Evolutionary conservation across 2,113 vertebrate species (phyloP).

Genomic region (Platichthys flesus): DNA sequence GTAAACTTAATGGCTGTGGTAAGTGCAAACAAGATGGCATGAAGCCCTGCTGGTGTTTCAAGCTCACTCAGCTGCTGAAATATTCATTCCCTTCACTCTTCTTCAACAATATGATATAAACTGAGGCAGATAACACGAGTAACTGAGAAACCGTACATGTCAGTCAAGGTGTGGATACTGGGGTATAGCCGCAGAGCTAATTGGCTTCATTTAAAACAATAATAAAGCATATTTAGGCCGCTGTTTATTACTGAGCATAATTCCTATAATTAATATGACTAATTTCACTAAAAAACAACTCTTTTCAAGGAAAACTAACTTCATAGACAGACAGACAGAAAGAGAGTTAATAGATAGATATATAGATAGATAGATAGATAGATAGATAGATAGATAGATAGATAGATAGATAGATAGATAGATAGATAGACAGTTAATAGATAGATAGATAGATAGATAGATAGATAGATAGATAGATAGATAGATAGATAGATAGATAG

Average conservation of each 20-base stretch:
- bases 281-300: too few species aligned
- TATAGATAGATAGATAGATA: background rate
- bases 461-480: background rate
- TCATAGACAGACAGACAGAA: too few species aligned
- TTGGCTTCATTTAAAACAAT: conserved; percentile 2
- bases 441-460: background rate
- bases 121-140: conserved; percentile 49
- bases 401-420: background rate
- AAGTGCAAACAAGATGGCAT: conserved; percentile 72
- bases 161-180: conserved; percentile 37
- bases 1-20: conserved; percentile 81
- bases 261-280: background rate
- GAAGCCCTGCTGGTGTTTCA: conserved; percentile 62
- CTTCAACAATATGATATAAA: conserved; percentile 63
- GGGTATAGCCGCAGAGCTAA: conserved; percentile 16
- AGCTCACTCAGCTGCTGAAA: conserved; percentile 76
- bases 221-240: background rate
- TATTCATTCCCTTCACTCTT: conserved; percentile 76
- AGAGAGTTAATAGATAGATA: background rate
- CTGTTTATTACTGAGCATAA: conserved; percentile 1
- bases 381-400: background rate
- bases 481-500: background rate
- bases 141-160: conserved; percentile 36
- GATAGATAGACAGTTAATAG: background rate
- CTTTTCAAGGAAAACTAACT: too few species aligned